Conservation (phyloP, 2,888 invertebrate species). For the Spisula subtruncata region DNA sequence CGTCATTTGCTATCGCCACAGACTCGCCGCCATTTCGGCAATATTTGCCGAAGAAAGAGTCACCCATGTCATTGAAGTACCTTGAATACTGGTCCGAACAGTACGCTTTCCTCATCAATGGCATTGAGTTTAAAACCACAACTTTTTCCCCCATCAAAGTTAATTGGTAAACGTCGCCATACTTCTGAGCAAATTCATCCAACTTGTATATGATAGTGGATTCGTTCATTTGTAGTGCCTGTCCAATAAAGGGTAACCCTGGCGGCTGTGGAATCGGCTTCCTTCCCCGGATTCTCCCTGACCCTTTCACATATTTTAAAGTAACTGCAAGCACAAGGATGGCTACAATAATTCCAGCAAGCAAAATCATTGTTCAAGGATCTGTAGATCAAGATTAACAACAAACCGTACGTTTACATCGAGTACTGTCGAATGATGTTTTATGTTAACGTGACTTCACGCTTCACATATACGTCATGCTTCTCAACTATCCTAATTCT, state of each 20-base stretch:
- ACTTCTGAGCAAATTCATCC: not conserved
- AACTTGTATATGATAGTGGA: slow-evolving; percentile 8
- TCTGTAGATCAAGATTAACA: too few relatives aligned
- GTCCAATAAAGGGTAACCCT: not conserved
- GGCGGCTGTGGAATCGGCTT: not conserved
- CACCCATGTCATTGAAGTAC: not conserved
- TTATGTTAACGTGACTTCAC: too few relatives aligned
- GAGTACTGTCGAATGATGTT: too few relatives aligned
- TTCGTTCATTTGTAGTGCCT: slow-evolving; percentile 1
- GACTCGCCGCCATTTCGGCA: not conserved
- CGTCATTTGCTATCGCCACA: not conserved
- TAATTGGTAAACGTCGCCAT: slow-evolving; percentile 23
- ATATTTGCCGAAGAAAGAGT: not conserved
- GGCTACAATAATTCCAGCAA: too few relatives aligned
- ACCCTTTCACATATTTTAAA: not conserved
- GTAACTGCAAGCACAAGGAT: not conserved
- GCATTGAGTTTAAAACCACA: not conserved
- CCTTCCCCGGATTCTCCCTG: not conserved
- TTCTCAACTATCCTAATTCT: too few relatives aligned
- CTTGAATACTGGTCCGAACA: not conserved
- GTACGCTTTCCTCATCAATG: not conserved
- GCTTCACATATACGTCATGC: too few relatives aligned
- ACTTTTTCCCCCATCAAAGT: not conserved
- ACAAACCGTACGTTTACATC: too few relatives aligned
- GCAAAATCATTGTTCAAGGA: too few relatives aligned